Evolutionary conservation across 2,888 invertebrate species (phyloP), one percentile per base, ranked within the genome.

Genomic region (Acleris cristana): DNA sequence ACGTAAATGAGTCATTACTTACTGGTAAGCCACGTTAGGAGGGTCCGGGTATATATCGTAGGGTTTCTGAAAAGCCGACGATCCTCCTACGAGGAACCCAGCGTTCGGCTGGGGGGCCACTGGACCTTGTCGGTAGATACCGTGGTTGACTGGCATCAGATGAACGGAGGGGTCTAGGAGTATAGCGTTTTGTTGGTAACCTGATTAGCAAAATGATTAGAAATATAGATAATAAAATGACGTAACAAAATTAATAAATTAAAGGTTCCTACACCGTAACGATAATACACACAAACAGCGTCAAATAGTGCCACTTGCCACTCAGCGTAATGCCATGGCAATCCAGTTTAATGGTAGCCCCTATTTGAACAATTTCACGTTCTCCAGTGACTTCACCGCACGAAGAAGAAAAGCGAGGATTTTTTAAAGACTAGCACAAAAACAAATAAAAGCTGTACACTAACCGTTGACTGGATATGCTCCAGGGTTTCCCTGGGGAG

Each of bases 141-240:
- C 86, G 3, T 74, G 69, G 44, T 75, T 72, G 0, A 84, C 87
- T 4, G 83, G 79, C 18, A 74, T 59, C 18, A 83, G 77, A 65
- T 88, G 88, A 2, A 85, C 84, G 2, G 85, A 80, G 0, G 85
- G 86, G 68, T 88, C 85, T 1, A 90, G 69, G 5, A 88, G 80
- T 3, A 90, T 74, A 0, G 87, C 79, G 69, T 87, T 89, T 67
- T 90, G 90, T 66, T 90, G 90, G 74, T 84, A 90, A 16, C 91
- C 90, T 86, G 78, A 2, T 44, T 48, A 18, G n/a, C 48, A 48
- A n/a, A 48, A n/a, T 14, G 48, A 48, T 48, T 48, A 48, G 40
- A 40, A 40, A 40, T 48, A 8, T 6, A 48, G 48, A 8, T 5
- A 45, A 14, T 55, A 49, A 54, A 40, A 44, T 3, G 49, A 62